These are phyloP conservation scores for Entomobrya proxima DNA, from an alignment of 2,888 invertebrate species.

Conservation along the genomic window DNA sequence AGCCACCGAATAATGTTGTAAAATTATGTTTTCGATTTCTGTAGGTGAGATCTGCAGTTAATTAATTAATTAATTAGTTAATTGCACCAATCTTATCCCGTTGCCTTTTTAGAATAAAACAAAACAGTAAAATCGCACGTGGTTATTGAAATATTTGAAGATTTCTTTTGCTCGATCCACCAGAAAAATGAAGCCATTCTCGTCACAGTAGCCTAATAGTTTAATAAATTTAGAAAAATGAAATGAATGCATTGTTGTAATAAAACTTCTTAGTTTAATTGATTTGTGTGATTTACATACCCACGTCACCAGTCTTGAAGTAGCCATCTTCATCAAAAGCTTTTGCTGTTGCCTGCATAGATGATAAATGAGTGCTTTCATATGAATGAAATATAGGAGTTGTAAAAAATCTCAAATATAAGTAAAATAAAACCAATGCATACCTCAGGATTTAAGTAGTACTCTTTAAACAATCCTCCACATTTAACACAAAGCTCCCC, in stretches of 20 bases:
- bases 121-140: conserved; percentile 55
- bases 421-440: not conserved
- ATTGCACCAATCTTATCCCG: not conserved
- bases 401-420: not conserved
- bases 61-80: not conserved
- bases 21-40: conserved; percentile 66
- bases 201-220: conserved; percentile 68
- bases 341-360: conserved; percentile 66
- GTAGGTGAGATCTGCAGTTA: conserved; percentile 56
- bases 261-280: not conserved
- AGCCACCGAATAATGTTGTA: conserved; percentile 45
- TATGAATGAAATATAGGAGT: too few relatives aligned
- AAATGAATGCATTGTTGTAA: not conserved
- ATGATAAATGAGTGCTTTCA: not conserved
- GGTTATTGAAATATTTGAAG: conserved; percentile 72
- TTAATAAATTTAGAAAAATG: not conserved
- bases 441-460: conserved; percentile 70
- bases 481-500: conserved; percentile 78
- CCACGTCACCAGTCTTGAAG: conserved; percentile 73
- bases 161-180: conserved; percentile 74
- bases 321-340: conserved; percentile 69
- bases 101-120: not conserved
- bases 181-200: conserved; percentile 70
- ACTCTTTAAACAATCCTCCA: conserved; percentile 56
- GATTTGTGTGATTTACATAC: conserved; percentile 21